phyloP scores from a whole-genome alignment of 2,797 vertebrate species.

The Artibeus jamaicensis region DNA sequence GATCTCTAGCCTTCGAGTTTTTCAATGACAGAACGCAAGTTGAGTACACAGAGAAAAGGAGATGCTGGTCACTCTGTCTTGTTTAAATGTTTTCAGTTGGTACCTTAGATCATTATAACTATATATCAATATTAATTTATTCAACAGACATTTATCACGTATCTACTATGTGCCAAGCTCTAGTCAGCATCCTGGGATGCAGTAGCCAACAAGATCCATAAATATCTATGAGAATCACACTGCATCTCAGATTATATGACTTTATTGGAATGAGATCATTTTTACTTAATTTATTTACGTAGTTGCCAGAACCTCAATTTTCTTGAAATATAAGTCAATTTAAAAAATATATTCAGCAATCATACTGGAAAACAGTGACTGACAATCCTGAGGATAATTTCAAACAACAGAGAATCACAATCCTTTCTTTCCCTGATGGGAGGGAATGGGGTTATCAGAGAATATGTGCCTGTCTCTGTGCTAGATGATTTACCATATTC shows the following conservation, averaged over 20 bases:
- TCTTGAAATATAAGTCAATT: conserved; percentile 35
- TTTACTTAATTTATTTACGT: conserved; percentile 36
- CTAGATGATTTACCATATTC: background rate
- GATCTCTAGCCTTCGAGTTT: background rate
- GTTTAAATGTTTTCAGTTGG: background rate
- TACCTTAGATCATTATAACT: background rate
- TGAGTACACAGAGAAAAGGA: background rate
- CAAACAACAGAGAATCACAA: background rate
- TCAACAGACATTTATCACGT: conserved; percentile 26
- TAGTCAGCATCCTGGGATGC: background rate
- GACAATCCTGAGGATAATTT: background rate
- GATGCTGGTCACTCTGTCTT: background rate
- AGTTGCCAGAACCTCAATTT: background rate
- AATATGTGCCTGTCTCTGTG: background rate
- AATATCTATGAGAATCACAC: background rate
- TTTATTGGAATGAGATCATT: background rate
- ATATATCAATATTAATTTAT: background rate
- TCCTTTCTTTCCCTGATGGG: background rate
- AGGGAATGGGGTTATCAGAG: background rate
- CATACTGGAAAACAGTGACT: background rate
- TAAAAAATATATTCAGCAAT: conserved; percentile 14
- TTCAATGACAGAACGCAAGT: background rate
- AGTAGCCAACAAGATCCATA: background rate
- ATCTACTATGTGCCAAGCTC: background rate
- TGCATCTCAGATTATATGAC: background rate